phyloP scores from a whole-genome alignment of 2,797 vertebrate genomes.

The Sus cebifrons region DNA sequence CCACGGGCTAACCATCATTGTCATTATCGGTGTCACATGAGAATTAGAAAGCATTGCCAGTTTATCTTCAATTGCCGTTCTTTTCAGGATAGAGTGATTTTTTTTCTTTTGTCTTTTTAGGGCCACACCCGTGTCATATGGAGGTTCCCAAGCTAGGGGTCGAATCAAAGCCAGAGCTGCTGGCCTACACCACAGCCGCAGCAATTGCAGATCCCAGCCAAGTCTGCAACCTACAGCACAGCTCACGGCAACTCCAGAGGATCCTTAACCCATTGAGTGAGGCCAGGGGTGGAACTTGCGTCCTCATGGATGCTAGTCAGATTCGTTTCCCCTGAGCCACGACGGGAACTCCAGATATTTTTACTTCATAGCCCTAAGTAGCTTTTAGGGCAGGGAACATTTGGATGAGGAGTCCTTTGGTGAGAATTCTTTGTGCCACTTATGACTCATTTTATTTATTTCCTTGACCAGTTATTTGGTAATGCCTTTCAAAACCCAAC shows the following conservation, averaged over 20 bases:
- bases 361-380: constrained; percentile 35
- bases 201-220: too few species aligned
- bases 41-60: neutral
- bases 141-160: too few species aligned
- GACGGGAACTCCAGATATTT: neutral
- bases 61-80: constrained; percentile 34
- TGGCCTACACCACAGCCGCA: too few species aligned
- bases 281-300: too few species aligned
- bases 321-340: too few species aligned
- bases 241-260: too few species aligned
- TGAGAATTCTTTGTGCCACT: constrained; percentile 21
- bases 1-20: neutral
- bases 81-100: constrained; percentile 18
- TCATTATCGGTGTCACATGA: neutral
- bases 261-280: too few species aligned
- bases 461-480: neutral
- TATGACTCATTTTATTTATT: constrained; percentile 15
- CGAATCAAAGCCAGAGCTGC: too few species aligned
- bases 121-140: too few species aligned
- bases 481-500: neutral
- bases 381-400: neutral
- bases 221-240: too few species aligned
- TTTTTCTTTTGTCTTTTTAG: too few species aligned
- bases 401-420: neutral
- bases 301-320: too few species aligned